Evolutionary conservation across 2,797 vertebrate species (phyloP), one percentile per base, ranked within the genome.

Genomic region (Takifugu ocellatus): DNA sequence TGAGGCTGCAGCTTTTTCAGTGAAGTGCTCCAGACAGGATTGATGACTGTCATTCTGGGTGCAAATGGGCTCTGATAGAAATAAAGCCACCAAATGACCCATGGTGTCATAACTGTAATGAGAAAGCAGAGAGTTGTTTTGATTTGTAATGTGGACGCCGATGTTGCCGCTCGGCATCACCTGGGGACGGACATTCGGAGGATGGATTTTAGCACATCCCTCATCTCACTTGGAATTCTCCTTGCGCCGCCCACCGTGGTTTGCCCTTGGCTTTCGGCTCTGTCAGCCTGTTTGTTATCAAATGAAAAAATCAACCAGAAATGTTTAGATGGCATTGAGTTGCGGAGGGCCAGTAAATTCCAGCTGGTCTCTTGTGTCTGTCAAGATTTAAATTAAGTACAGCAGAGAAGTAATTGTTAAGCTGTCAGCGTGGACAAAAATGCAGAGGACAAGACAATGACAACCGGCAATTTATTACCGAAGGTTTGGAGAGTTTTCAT

Each of bases 201-300:
- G 3, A 24, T 59, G 61, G 70, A 72, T 74, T 74, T 72, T 61
- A 27, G 21, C 49, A 55, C 63, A 49, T 73, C 53, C 46, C 43
- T 72, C 60, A 67, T 72, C 63, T 49, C 47, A n/a, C 67, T 74
- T 75, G 66, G 78, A 68, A 79, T 78, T 80, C 70, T 79, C 68
- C 66, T 54, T 27, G 54, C 51, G 75, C 61, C 48, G 26, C 61
- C 63, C 68, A 73, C 59, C 56, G 79, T 59, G 27, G 74, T 45
- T 51, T 48, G 44, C 44, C 65, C 73, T 78, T 71, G 67, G 57
- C 26, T 70, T 70, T 72, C 69, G 58, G 66, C 54, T 59, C 63
- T 56, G 51, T 65, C 64, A 59, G 42, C 53, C 51, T 73, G 61
- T 80, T 73, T 77, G 60, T 60, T 51, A 24, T 72, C 61, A 72